Base-by-base conservation (phyloP, 2,113 vertebrate species). In the Sminthopsis crassicaudata region DNA sequence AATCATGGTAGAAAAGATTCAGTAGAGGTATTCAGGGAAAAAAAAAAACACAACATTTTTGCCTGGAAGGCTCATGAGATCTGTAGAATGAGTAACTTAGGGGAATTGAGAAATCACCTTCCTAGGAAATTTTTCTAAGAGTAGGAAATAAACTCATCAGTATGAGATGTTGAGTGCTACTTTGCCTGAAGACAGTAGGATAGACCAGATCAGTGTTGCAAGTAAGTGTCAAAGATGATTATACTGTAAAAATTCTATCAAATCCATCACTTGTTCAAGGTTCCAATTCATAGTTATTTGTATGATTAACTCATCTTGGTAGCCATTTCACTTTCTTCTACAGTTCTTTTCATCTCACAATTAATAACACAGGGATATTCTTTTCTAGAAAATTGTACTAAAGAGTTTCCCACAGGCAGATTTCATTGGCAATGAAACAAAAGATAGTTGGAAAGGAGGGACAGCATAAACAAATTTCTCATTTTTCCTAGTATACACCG, bases 141-240 rank as follows among this genome's bases (percentile, higher is more conserved):
- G 60, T 94, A 94, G 76, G 50, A 96, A 93, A 94, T 19, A 55
- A 67, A 76, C 67, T 89, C 93, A 46, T 55, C 54, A 76, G 42
- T 95, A 19, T 76, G 9, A 25, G 22, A 90, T 91, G 84, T 91
- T 51, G 94, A 60, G 25, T 93, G 48, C 46, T 23, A 91, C 94
- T 93, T 92, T 76, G n/a, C 52, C 36, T 10, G 25, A 92, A 67
- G 26, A 5, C 26, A 91, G 67, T 10, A 91, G 36, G 91, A 92
- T 91, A 95, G 53, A 91, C 25, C n/a, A 90, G 53, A 92, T 24
- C 27, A 90, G 27, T 23, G 54, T 96, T 93, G 92, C 46, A 52
- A 53, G 90, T 94, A 93, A 22, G 60, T 94, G 92, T 96, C 51
- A 94, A 24, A 93, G 95, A 46, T 90, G 36, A 91, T 94, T 53